Evolutionary conservation across 2,888 invertebrate species (phyloP), one percentile per base, ranked within the genome.

Genomic region (Zeuzera pyrina): DNA sequence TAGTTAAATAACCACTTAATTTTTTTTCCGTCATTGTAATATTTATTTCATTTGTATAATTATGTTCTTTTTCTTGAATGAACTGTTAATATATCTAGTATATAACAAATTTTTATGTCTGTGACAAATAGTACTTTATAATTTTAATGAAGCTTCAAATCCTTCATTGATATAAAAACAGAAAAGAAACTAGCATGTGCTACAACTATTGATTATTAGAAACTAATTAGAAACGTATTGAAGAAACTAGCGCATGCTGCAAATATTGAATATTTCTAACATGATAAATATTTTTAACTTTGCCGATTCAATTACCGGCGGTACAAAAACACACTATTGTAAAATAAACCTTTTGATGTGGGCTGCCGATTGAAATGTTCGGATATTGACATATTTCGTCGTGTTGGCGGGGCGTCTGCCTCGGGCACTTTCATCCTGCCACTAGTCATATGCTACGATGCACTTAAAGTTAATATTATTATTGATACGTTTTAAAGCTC

Each of bases 301-400:
- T 55, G 49, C 58, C 61, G 65, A 67, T 70, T 67, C 67, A 76
- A 71, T 72, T 70, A 70, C 55, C 41, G 37, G 39, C 46, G 39
- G 46, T 45, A 56, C 56, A 64, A 69, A 60, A 61, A 59, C 57
- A 62, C 53, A 52, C 57, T 55, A 58, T 59, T 58, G 68, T 63
- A 61, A 69, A 70, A 62, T 63, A 63, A 64, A 63, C 61, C 58
- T 65, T 65, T 62, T 63, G 60, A 28, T 28, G 28, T 28, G 8
- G 11, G 15, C 28, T 15, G 12, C 25, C 25, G 25, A 25, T 12
- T 25, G 25, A 25, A 25, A 25, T 25, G 12, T 25, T 7, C 19
- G 5, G 8, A 25, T 12, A 11, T 3, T 12, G 12, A 8, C 12
- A 13, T 8, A 8, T 10, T 12, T 25, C 8, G 12, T 25, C 13